Percentiles rank a stretch among this genome's conserved stretches.
Evolutionary conservation across 2,113 vertebrate genomes (phyloP).

Genomic region (Himantopus leucocephalus): DNA sequence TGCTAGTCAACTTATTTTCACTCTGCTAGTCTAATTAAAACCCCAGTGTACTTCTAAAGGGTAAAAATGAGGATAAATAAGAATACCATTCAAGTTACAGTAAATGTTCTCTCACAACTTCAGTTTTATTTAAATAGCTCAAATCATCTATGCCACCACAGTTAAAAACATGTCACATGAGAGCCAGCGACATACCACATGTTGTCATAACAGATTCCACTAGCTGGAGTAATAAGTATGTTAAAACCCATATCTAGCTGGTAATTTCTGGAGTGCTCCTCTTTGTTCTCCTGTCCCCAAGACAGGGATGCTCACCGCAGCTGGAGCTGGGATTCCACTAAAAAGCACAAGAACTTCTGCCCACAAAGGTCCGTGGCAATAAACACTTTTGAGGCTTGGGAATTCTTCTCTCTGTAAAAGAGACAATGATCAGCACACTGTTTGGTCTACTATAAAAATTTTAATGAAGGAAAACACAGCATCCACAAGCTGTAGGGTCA

Average conservation of each 20-base stretch:
- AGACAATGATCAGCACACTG: background rate
- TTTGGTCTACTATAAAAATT: background rate
- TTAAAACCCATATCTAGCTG: background rate
- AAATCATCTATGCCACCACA: background rate
- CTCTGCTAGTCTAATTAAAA: background rate
- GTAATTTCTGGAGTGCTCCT: background rate
- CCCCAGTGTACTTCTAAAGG: background rate
- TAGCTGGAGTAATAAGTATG: background rate
- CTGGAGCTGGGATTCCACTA: constrained; percentile 93
- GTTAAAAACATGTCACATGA: background rate
- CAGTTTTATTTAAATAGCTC: background rate
- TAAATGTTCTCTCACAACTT: accelerated
- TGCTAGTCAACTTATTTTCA: background rate
- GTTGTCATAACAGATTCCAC: background rate
- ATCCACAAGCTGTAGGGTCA: background rate
- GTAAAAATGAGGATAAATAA: background rate
- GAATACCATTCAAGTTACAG: background rate
- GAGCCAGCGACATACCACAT: background rate
- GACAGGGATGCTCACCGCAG: constrained; percentile 78
- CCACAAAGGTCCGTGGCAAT: constrained; percentile 93
- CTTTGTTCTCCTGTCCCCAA: background rate
- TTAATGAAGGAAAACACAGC: background rate
- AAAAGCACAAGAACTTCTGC: constrained; percentile 90
- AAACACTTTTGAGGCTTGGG: constrained; percentile 94
- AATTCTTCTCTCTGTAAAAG: constrained; percentile 87